phyloP scores from a whole-genome alignment of 2,797 vertebrate genomes.

The Anguilla pacifica region DNA sequence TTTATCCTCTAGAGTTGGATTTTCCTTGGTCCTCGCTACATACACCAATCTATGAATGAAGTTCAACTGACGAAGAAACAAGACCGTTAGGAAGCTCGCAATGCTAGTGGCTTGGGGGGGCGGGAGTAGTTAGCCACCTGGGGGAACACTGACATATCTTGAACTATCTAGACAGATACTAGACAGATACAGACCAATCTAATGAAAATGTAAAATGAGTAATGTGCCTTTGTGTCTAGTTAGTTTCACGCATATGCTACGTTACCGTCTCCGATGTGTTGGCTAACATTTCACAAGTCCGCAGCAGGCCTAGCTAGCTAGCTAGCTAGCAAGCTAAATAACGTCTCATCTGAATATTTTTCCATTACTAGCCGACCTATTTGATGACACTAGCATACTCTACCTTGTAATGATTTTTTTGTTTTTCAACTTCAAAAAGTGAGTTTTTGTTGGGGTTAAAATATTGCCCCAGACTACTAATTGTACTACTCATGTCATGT shows the following conservation, averaged over 20 bases:
- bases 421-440: conserved; percentile 26
- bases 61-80: conserved; percentile 28
- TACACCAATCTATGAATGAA: conserved; percentile 40
- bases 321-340: not conserved
- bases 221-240: no score
- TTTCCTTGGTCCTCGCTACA: conserved; percentile 25
- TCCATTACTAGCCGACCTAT: not conserved
- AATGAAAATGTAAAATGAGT: no score
- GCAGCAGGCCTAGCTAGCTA: not conserved
- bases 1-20: not conserved
- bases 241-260: no score
- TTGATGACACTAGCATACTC: not conserved
- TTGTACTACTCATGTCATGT: not conserved
- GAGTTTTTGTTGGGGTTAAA: conserved; percentile 34
- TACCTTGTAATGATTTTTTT: conserved; percentile 29
- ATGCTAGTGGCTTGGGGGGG: not conserved
- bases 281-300: no score
- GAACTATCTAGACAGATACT: no score
- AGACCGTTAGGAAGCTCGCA: not conserved
- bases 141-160: no score
- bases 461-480: not conserved
- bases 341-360: not conserved
- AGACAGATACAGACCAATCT: no score
- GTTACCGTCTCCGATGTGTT: no score
- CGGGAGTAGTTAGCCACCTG: no score